Percentiles rank a stretch among this genome's conserved stretches.
Evolutionary conservation across 2,797 vertebrate species (phyloP).

Genomic region (Podarcis lilfordi): DNA sequence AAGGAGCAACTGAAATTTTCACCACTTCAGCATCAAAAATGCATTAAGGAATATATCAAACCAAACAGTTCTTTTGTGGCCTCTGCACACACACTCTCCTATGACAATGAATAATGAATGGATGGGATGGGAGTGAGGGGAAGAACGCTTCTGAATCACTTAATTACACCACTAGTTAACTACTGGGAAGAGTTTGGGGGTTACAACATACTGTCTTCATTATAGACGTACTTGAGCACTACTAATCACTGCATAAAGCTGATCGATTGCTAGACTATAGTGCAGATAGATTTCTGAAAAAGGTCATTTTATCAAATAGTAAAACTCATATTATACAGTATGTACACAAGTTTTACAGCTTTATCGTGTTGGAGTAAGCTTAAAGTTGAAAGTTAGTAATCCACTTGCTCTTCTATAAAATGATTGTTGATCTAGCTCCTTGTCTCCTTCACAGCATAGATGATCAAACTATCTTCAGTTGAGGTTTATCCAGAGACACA

Average conservation of each 20-base stretch:
- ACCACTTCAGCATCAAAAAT: slow-evolving; percentile 72
- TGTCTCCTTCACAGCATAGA: slow-evolving; percentile 46
- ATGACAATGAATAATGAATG: slow-evolving; percentile 68
- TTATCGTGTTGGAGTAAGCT: slow-evolving; percentile 68
- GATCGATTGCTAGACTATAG: slow-evolving; percentile 66
- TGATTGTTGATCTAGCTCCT: slow-evolving; percentile 49
- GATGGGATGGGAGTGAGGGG: slow-evolving; percentile 66
- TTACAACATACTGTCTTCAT: slow-evolving; percentile 53
- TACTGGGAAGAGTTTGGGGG: slow-evolving; percentile 52
- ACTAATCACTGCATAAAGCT: slow-evolving; percentile 63
- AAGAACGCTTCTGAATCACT: slow-evolving; percentile 60
- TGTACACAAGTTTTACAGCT: slow-evolving; percentile 73
- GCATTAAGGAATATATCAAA: slow-evolving; percentile 70
- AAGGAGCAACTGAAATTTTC: slow-evolving; percentile 74
- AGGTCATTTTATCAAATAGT: slow-evolving; percentile 75
- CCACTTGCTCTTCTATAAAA: slow-evolving; percentile 58
- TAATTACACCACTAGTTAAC: slow-evolving; percentile 62
- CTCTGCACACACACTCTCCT: slow-evolving; percentile 72
- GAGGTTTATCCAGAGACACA: slow-evolving; percentile 62
- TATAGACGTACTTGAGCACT: slow-evolving; percentile 66
- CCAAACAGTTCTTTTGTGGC: slow-evolving; percentile 68
- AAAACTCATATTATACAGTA: slow-evolving; percentile 78
- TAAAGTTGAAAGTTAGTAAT: slow-evolving; percentile 60
- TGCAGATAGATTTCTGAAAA: slow-evolving; percentile 70
- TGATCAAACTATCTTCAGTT: slow-evolving; percentile 58